Evolutionary conservation across 2,888 invertebrate genomes (phyloP).

Genomic region (Stenichneumon culpator): DNA sequence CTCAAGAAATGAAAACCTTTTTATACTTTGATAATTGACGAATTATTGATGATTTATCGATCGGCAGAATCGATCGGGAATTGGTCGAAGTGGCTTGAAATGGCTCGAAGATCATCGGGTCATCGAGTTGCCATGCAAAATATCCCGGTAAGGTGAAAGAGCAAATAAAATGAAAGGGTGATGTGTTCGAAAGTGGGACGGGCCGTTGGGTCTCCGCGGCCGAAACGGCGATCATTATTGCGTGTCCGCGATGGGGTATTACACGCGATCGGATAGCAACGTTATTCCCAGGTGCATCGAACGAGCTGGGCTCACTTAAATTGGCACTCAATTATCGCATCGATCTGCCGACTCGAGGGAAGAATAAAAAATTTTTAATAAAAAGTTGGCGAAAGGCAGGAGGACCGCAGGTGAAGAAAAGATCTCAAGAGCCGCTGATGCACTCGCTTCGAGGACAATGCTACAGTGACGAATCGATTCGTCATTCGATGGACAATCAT

Average conservation of each 20-base stretch:
- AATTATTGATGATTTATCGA: not conserved
- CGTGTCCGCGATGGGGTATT: constrained; percentile 31
- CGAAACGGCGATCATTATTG: constrained; percentile 64
- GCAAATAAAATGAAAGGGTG: constrained; percentile 49
- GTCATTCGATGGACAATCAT: constrained; percentile 29
- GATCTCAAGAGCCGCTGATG: not conserved
- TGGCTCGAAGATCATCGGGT: not conserved
- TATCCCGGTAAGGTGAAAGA: constrained; percentile 15
- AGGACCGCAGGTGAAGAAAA: constrained; percentile 24
- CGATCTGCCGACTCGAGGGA: constrained; percentile 37
- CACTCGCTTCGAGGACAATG: constrained; percentile 1
- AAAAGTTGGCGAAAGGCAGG: not conserved
- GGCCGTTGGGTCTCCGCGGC: constrained; percentile 40
- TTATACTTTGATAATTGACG: not conserved
- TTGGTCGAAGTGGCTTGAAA: not conserved
- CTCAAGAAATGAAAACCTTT: not conserved
- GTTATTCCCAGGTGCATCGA: constrained; percentile 36
- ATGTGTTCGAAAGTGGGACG: constrained; percentile 62
- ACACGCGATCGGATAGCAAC: constrained; percentile 34
- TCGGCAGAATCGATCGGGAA: not conserved
- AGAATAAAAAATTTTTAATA: not conserved
- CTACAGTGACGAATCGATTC: constrained; percentile 55
- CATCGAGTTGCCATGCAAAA: constrained; percentile 10
- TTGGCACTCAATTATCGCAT: constrained; percentile 63
- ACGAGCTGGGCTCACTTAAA: constrained; percentile 48